Base-by-base conservation (phyloP, 1,140 invertebrate species). In the Hormaphis cornu region DNA sequence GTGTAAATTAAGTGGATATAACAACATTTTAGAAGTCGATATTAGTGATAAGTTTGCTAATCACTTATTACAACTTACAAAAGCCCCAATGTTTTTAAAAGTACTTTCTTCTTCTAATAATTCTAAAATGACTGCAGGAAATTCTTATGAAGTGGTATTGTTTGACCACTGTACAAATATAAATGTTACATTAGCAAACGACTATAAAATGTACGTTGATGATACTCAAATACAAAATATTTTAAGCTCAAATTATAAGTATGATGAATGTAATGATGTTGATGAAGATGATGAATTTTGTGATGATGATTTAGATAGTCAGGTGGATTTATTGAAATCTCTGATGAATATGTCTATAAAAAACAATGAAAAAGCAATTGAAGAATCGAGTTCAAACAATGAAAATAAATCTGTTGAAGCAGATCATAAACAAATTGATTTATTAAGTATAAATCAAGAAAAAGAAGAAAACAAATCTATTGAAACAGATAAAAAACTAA, bases 181-280 rank as follows among this genome's bases (percentile, higher is more conserved):
- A 22, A 66, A 66, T 22, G 8, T 22, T n/a, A 33, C 24, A 50
- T 3, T 66, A 20, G 61, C 61, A 16, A 9, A 48, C 33, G 28
- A 48, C 14, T 66, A 50, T 66, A 33, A 16, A 22, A 33, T 8
- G 26, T 50, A n/a, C 24, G 44, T 50, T 48, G 42, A 66, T 46
- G 24, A 50, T 24, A 35, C 0, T 33, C 61, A 66, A 66, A 66
- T 66, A 66, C 26, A 66, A 50, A 66, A 50, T 66, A 66, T 66
- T 66, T 35, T 18, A 24, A 33, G 7, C 3, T 30, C 16, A 24
- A 48, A 66, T 33, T 66, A 9, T 46, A 30, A 66, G 24, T 50
- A 22, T 9, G 1, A 33, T 22, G 61, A 66, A 35, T 5, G n/a
- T n/a, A n/a, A 22, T n/a, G 42, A 48, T 26, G 24, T 1, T 20